Base-by-base conservation (phyloP, 1,140 invertebrate genomes). In the Sycophila sp. region DNA sequence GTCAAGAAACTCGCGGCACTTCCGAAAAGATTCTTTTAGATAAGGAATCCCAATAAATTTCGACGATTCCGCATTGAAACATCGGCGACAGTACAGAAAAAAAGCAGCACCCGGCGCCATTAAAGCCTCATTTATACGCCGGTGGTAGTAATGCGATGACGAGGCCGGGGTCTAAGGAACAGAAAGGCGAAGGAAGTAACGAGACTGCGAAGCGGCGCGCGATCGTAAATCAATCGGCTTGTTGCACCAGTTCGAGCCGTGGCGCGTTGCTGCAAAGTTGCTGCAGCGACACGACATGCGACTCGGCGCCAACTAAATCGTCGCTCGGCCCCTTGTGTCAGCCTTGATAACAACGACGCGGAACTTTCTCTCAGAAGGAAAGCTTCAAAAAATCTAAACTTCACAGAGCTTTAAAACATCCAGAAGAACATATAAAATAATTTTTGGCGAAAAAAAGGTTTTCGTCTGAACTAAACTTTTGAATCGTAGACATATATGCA, bases 11-110 rank as follows among this genome's bases (percentile, higher is more conserved):
- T 11, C 1, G 28, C 2, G 34, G 15, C 34, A 19, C 63, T 63
- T 66, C 22, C 7, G 47, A 58, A 34, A 56, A 36, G 30, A 59
- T 59, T 24, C 19, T n/a, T 24, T 26, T 11, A 28, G 67, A 69
- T 69, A 62, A 62, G 67, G 11, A 60, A 53, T 24, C 24, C 58
- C 47, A 42, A 69, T 69, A 69, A 69, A 69, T 62, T 69, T 53
- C 58, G 32, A 32, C 15, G 24, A 59, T 42, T 28, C n/a, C 17
- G 19, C 28, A 19, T 30, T 58, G 55, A 42, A 55, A 55, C n/a
- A n/a, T n/a, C n/a, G n/a, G 49, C 30, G 26, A 28, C 24, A 13
- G 24, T 3, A 47, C 19, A 17, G 40, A 47, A 47, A n/a, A 19
- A 40, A 55, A 30, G 32, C 19, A 55, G 13, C 32, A 42, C n/a